Evolutionary conservation across 2,113 vertebrate genomes (phyloP), one percentile per base, ranked within the genome.

Genomic region (Trogon surrucura): DNA sequence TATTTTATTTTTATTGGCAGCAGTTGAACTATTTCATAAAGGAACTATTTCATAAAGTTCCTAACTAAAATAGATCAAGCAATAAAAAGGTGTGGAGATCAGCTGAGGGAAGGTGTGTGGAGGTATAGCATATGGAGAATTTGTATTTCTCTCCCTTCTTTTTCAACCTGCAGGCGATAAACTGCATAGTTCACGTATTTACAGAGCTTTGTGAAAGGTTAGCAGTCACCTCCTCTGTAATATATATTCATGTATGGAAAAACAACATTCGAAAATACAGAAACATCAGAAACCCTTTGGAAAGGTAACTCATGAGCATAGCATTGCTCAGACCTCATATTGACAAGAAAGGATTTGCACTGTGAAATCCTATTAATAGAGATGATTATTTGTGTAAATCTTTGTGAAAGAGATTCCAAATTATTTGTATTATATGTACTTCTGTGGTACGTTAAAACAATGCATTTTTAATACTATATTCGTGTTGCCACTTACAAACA

Each of bases 341-440:
- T 56, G 65, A 78, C 57, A 53, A 80, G 62, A 85, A 92, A 86
- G 80, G 77, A 96, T 93, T 89, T 95, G 23, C 53, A 50, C 70
- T 50, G 61, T 81, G 56, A 92, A 92, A 88, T 92, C 77, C 91
- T 86, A 87, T 92, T 93, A 94, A 86, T 54, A 64, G 65, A 45
- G 50, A 70, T 73, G 50, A 70, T 73, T 74, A 88, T 93, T 91
- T 84, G 26, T 65, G 86, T 86, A 75, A 65, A 88, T 72, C 44
- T 73, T 57, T 50, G 45, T 69, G 57, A 77, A 75, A 32, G n/a
- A 65, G 77, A 71, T 53, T 91, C 65, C 67, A 86, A 83, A 47
- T 64, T 11, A 44, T 79, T 84, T 93, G n/a, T 77, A 60, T 88
- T 50, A 32, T 18, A 36, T 16, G 14, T 51, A 64, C 19, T 69